Conservation (phyloP, 2,113 vertebrate genomes). For the Scolopax mira region DNA sequence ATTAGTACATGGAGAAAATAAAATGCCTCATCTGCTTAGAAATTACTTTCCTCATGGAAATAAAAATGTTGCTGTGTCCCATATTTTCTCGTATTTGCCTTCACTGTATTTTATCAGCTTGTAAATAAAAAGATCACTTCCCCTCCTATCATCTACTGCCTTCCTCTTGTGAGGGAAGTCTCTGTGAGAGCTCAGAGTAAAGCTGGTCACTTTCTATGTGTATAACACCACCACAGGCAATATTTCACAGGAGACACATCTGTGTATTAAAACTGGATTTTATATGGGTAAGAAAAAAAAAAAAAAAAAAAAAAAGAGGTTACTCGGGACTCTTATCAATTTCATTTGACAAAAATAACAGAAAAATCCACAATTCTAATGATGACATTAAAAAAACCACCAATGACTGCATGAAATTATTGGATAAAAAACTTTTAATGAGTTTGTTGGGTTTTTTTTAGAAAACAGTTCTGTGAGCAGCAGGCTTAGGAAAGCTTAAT, state of each 20-base stretch:
- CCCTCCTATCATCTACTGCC: neutral
- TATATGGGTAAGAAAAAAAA: neutral
- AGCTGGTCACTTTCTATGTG: neutral
- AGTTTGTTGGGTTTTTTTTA: neutral
- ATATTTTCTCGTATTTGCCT: neutral
- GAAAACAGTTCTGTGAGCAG: neutral
- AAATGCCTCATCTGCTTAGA: neutral
- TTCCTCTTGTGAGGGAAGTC: neutral
- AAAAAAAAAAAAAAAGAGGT: neutral
- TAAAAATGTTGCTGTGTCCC: neutral
- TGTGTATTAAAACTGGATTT: neutral
- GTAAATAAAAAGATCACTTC: neutral
- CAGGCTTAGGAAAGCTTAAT: neutral
- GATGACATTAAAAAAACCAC: neutral
- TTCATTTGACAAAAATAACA: neutral
- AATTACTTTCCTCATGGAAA: neutral
- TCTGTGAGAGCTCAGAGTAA: neutral
- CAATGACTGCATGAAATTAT: neutral
- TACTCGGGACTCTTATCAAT: neutral
- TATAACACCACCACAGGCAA: neutral
- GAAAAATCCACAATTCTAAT: neutral
- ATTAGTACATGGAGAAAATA: neutral
- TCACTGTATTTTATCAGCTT: neutral
- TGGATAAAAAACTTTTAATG: neutral
- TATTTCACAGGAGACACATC: neutral